These are phyloP conservation scores for Conus canariensis DNA, from an alignment of 2,888 invertebrate genomes.

Conservation along the genomic window DNA sequence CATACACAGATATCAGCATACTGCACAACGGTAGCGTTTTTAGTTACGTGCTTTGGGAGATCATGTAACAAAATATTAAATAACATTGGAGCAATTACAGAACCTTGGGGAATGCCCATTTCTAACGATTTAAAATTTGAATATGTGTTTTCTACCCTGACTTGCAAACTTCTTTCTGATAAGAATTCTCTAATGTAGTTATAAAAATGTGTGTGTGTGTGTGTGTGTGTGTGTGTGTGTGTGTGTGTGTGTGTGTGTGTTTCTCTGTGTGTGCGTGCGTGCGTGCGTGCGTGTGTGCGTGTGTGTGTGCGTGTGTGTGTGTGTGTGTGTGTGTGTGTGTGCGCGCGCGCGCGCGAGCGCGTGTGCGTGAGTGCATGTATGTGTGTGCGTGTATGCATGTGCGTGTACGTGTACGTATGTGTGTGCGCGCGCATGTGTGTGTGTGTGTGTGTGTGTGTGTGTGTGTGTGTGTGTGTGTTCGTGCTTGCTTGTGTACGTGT, in stretches of 20 bases:
- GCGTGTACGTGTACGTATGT: background rate
- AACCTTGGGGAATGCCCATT: too few relatives aligned
- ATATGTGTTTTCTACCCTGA: too few relatives aligned
- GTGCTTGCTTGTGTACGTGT: background rate
- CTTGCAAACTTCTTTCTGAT: too few relatives aligned
- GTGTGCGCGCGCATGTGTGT: background rate
- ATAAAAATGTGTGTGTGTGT: too few relatives aligned
- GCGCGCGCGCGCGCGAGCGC: background rate
- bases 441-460: background rate
- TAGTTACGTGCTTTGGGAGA: too few relatives aligned
- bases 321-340: background rate
- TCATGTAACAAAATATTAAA: too few relatives aligned
- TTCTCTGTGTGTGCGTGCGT: background rate
- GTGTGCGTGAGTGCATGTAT: background rate
- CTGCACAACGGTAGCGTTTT: too few relatives aligned
- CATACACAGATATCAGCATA: too few relatives aligned
- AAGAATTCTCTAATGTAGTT: too few relatives aligned
- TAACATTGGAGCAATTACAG: too few relatives aligned
- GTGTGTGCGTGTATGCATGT: background rate
- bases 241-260: background rate
- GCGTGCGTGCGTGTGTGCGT: background rate
- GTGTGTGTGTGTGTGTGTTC: background rate
- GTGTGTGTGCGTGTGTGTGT: background rate
- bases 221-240: too few relatives aligned
- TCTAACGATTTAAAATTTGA: too few relatives aligned